Conservation (phyloP, 2,797 vertebrate genomes). For the Etheostoma nigrum region DNA sequence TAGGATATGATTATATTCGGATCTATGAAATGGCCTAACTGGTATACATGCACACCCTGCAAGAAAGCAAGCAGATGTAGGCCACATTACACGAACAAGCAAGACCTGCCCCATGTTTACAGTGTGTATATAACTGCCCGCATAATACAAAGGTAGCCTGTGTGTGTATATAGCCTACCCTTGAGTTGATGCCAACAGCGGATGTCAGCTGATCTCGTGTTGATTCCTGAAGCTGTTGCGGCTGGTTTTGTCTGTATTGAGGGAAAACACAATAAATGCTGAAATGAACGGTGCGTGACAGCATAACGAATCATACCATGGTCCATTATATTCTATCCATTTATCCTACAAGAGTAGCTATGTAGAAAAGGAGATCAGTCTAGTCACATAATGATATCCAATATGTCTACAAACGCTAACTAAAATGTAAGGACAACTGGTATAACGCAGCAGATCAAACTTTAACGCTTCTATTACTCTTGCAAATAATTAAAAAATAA, state of each 20-base stretch:
- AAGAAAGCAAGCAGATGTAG: slow-evolving; percentile 14
- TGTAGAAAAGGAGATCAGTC: too few species aligned
- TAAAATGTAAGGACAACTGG: background rate
- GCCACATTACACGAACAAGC: background rate
- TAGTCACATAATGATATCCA: background rate
- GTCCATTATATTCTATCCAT: background rate
- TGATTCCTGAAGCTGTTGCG: slow-evolving; percentile 5
- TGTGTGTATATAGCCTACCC: slow-evolving; percentile 32
- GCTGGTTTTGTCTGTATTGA: background rate
- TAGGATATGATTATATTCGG: background rate
- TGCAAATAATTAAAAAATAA: too few species aligned
- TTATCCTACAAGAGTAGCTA: background rate
- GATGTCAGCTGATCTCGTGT: background rate
- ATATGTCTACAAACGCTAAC: background rate
- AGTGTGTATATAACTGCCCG: too few species aligned
- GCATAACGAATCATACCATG: too few species aligned
- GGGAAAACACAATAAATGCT: background rate
- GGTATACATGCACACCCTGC: slow-evolving; percentile 15
- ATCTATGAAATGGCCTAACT: background rate
- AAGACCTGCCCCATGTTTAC: background rate
- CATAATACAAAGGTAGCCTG: background rate
- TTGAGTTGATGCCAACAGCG: background rate
- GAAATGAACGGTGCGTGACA: background rate
- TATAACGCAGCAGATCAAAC: background rate
- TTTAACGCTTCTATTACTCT: background rate